Base-by-base conservation (phyloP, 2,113 vertebrate genomes). In the Sturnus vulgaris region DNA sequence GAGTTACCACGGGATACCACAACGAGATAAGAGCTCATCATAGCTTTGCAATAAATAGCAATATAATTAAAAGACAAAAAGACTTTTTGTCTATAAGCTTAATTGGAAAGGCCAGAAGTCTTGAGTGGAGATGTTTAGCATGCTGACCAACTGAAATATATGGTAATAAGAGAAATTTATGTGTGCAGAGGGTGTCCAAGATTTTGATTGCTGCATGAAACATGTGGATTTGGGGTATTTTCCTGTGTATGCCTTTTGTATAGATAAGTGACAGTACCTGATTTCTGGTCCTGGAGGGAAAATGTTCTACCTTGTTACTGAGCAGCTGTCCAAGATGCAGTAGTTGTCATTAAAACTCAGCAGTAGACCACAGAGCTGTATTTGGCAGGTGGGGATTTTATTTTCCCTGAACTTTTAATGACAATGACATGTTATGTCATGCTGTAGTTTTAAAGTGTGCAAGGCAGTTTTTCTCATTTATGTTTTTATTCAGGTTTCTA, bases 11-110 rank as follows among this genome's bases (percentile, higher is more conserved):
- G 30, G n/a, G 66, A 71, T 60, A 90, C 66, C 82, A 57, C 76
- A 90, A 47, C 73, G 77, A 96, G 95, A 97, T 86, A 76, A 96
- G 88, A 94, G 82, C 90, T 96, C 82, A 65, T 91, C 83, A 52
- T 53, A 56, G 84, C 70, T 84, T 92, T 95, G 94, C 93, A 94
- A 86, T 94, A 96, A 97, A 88, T 89, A 78, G 52, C 81, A 87
- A 31, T 94, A 93, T 88, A 72, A 86, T 97, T 95, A 92, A 94
- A 96, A 79, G 66, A 59, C 81, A 72, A 96, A 95, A 94, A 66
- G 33, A 31, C 22, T 42, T 82, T 89, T 90, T 95, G 71, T 86
- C 70, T 86, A 11, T 90, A 94, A 92, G 73, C 82, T 93, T 96
- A 94, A 93, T 92, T 96, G 81, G 86, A 92, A 97, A 73, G 92